Base-by-base conservation (phyloP, 2,113 vertebrate genomes). In the Okapia johnstoni region DNA sequence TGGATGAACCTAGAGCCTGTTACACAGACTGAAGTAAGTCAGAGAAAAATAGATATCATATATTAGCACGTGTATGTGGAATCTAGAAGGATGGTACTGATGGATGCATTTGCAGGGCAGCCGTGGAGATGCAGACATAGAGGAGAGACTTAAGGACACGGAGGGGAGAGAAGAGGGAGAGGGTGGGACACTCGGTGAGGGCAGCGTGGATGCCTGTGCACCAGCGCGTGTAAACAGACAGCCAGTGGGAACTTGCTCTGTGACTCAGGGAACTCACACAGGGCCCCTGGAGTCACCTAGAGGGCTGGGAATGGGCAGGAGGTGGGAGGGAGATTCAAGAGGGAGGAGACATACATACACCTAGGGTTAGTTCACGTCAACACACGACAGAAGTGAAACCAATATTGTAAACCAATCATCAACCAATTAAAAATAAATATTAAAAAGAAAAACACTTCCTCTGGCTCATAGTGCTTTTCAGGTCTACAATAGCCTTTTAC, bases 61-160 rank as follows among this genome's bases (percentile, higher is more conserved):
- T 36, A 5, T 36, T 6, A 23, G 66, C 66, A 70, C 66, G 1
- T 12, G 66, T 70, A 1, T 36, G 6, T 36, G 66, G 66, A 1
- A 6, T 70, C n/a, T 40, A n/a, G 66, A 12, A 70, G 66, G 9
- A 11, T 5, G 63, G 63, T n/a, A 36, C 63, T 21, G 63, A 21
- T 66, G 33, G 66, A n/a, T 36, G 19, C 12, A 12, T 1, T 23
- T 5, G 2, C n/a, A 36, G 0, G 5, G 66, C 66, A 70, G 17
- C n/a, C 2, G 4, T 6, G n/a, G 63, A 21, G 63, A 23, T 9
- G 0, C 17, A 36, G 63, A 70, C 63, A 23, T 3, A 23, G 63
- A 70, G 17, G 21, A 70, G 17, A 23, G n/a, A 6, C n/a, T 21
- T 23, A 19, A 0, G 19, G 63, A 6, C n/a, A 23, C 1, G 2